These are phyloP conservation scores for Dastarcus helophoroides DNA, from an alignment of 2,888 invertebrate species.

Conservation along the genomic window DNA sequence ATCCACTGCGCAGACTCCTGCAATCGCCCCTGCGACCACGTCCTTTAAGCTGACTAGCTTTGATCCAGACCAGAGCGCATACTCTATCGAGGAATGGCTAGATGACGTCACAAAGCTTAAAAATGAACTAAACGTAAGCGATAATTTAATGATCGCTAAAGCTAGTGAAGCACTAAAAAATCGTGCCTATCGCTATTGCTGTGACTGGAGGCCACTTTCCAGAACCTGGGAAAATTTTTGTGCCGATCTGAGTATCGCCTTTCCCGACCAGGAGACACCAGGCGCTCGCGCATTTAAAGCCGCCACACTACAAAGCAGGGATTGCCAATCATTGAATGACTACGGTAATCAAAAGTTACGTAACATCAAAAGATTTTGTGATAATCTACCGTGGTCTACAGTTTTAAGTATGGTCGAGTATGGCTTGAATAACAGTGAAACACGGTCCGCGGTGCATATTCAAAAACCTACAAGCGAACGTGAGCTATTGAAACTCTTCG, in stretches of 20 bases:
- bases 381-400: slow-evolving; percentile 8
- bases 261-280: slow-evolving; percentile 17
- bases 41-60: slow-evolving; percentile 9
- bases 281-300: slow-evolving; percentile 16
- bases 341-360: slow-evolving; percentile 11
- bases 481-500: slow-evolving; percentile 13
- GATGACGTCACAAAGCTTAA: slow-evolving; percentile 15
- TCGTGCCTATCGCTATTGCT: slow-evolving; percentile 14
- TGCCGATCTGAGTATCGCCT: slow-evolving; percentile 14
- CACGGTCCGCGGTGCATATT: slow-evolving; percentile 8
- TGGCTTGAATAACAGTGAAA: too few species aligned
- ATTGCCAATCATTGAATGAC: slow-evolving; percentile 10
- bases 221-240: slow-evolving; percentile 16
- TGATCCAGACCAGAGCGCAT: slow-evolving; percentile 12
- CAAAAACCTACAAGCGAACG: slow-evolving; percentile 11
- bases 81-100: slow-evolving; percentile 15
- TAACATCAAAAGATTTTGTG: slow-evolving; percentile 6
- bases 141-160: slow-evolving; percentile 15
- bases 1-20: background rate
- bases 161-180: slow-evolving; percentile 15
- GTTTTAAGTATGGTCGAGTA: slow-evolving; percentile 11
- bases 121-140: slow-evolving; percentile 14
- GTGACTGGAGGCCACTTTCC: slow-evolving; percentile 15
- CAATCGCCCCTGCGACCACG: slow-evolving; percentile 2
- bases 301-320: slow-evolving; percentile 11